These are phyloP conservation scores for Oxycera nigricornis DNA, from an alignment of 2,888 invertebrate species.

Conservation along the genomic window DNA sequence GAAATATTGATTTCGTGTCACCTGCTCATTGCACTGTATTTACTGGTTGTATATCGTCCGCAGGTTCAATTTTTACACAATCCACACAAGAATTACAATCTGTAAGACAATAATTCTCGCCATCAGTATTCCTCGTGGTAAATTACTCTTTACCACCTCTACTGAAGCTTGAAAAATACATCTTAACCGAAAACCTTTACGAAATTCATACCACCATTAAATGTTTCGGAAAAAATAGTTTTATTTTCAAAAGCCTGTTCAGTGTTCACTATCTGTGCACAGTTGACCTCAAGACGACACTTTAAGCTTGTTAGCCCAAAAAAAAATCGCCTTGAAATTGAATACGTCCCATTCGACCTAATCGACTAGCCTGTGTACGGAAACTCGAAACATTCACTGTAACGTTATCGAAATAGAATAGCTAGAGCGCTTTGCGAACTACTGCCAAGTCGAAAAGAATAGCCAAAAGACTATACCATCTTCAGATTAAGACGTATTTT, in stretches of 20 bases:
- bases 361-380: not conserved
- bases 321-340: constrained; percentile 26
- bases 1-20: no score
- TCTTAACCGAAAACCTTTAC: no score
- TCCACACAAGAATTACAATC: no score
- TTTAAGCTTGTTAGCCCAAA: constrained; percentile 34
- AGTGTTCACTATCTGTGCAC: not conserved
- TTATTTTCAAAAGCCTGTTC: not conserved
- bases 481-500: not conserved
- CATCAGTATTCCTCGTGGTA: no score
- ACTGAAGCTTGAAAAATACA: no score
- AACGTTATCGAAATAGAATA: not conserved
- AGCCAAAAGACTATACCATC: not conserved
- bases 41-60: no score
- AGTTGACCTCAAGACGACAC: constrained; percentile 27
- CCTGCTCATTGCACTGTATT: no score
- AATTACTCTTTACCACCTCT: no score
- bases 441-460: not conserved
- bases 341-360: constrained; percentile 3
- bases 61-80: no score
- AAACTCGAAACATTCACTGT: constrained; percentile 1
- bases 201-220: not conserved
- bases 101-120: no score
- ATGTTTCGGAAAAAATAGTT: not conserved
- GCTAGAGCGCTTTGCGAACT: not conserved